Evolutionary conservation across 37 sponge, comb jelly and placozoan genomes (phyloP).

Genomic region (Haliclona indistincta): DNA sequence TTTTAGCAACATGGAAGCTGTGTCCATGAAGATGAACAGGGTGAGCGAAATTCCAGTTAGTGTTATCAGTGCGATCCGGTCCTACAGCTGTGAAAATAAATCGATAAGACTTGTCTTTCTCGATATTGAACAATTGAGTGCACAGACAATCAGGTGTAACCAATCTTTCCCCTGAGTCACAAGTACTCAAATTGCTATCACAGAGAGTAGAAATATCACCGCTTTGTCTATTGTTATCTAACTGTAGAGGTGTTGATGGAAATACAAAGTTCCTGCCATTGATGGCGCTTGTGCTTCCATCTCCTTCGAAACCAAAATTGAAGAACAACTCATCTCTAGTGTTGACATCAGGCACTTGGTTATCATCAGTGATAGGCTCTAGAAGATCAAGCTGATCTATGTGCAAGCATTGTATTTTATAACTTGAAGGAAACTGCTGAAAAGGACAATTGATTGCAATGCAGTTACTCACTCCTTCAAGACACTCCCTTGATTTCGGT

Average conservation of each 20-base stretch:
- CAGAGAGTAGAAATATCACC: not conserved
- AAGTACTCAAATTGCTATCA: not conserved
- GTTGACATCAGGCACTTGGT: not conserved
- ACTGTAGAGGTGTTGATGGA: constrained; percentile 1
- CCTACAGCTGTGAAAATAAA: constrained; percentile 9
- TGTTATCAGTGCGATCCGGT: not conserved
- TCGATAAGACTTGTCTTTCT: not conserved
- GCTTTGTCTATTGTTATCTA: not conserved
- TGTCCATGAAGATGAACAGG: constrained; percentile 73
- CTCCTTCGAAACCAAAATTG: constrained; percentile 28
- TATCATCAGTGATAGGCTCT: not conserved
- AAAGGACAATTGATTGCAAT: constrained; percentile 35
- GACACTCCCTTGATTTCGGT: not conserved
- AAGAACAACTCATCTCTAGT: constrained; percentile 4
- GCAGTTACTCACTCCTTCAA: constrained; percentile 1
- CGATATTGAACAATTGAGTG: not conserved
- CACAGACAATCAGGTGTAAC: constrained; percentile 2
- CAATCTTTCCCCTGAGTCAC: constrained; percentile 12
- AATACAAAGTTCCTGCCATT: constrained; percentile 5
- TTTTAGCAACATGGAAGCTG: constrained; percentile 42
- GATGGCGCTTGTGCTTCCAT: not conserved
- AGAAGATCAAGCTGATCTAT: constrained; percentile 14
- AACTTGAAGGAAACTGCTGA: not conserved
- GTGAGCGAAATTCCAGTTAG: constrained; percentile 26
- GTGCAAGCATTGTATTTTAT: constrained; percentile 8